phyloP scores from a whole-genome alignment of 2,888 invertebrate species.

The Dascillus cervinus region DNA sequence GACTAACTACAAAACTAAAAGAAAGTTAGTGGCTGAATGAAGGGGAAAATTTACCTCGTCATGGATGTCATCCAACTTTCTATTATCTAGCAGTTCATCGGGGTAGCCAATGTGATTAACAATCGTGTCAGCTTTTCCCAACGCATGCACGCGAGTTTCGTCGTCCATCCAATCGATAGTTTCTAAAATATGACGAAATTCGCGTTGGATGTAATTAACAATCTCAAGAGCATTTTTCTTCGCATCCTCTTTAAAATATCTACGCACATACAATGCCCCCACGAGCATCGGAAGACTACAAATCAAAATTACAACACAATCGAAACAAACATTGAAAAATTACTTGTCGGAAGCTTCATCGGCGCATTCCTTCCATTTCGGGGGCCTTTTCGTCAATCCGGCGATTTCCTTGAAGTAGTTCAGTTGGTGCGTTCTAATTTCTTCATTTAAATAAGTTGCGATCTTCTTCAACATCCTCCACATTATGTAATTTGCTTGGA shows the following conservation, averaged over 20 bases:
- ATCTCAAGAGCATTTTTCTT: slow-evolving; percentile 19
- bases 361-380: slow-evolving; percentile 76
- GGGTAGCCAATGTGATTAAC: slow-evolving; percentile 23
- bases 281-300: slow-evolving; percentile 56
- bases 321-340: slow-evolving; percentile 1
- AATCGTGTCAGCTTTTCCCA: slow-evolving; percentile 20
- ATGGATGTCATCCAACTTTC: slow-evolving; percentile 19
- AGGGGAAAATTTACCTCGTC: slow-evolving; percentile 37
- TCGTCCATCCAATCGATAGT: slow-evolving; percentile 24
- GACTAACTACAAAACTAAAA: too few species aligned
- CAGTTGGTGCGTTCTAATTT: slow-evolving; percentile 63
- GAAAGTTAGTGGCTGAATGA: not conserved
- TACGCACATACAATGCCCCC: slow-evolving; percentile 70
- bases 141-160: slow-evolving; percentile 18
- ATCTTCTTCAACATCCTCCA: slow-evolving; percentile 77
- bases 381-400: slow-evolving; percentile 69
- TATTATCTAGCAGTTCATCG: slow-evolving; percentile 22
- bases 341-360: slow-evolving; percentile 47
- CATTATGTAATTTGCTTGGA: slow-evolving; percentile 78
- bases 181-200: slow-evolving; percentile 20
- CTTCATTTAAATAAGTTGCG: slow-evolving; percentile 68
- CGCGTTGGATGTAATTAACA: slow-evolving; percentile 18
- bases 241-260: slow-evolving; percentile 29
- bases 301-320: not conserved
- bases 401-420: slow-evolving; percentile 67